Percentiles rank a stretch among this genome's conserved stretches.
Evolutionary conservation across 2,113 vertebrate species (phyloP).

Genomic region (Lanius ludovicianus): DNA sequence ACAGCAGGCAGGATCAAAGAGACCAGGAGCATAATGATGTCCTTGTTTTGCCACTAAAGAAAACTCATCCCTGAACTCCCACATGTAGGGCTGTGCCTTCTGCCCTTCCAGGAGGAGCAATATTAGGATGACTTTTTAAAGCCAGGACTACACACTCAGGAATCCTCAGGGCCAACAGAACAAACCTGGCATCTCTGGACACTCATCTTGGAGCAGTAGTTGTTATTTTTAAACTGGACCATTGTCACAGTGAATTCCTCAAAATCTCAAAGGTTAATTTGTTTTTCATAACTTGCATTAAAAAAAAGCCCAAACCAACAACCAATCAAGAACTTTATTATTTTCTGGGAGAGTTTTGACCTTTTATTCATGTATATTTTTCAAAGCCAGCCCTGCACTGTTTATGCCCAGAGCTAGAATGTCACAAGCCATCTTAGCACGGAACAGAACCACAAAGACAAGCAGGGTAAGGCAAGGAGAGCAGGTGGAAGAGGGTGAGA

Average conservation of each 20-base stretch:
- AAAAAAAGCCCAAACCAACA: not conserved
- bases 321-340: not conserved
- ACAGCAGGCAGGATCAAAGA: not conserved
- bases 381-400: conserved; percentile 18
- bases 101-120: not conserved
- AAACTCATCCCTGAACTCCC: not conserved
- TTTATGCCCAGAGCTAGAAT: conserved; percentile 58
- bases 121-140: not conserved
- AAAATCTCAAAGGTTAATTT: conserved; percentile 62
- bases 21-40: not conserved
- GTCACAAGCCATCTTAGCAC: conserved; percentile 51
- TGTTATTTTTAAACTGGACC: conserved; percentile 31
- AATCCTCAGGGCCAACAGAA: not conserved
- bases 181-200: not conserved
- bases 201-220: not conserved
- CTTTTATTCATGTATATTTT: conserved; percentile 67
- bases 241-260: conserved; percentile 47
- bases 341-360: conserved; percentile 57
- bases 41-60: not conserved
- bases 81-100: not conserved
- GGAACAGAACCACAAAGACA: not conserved
- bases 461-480: not conserved
- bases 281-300: conserved; percentile 39
- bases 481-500: not conserved
- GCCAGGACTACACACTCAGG: not conserved